Evolutionary conservation across 2,113 vertebrate genomes (phyloP).

Genomic region (Gnathonemus longibarbis): DNA sequence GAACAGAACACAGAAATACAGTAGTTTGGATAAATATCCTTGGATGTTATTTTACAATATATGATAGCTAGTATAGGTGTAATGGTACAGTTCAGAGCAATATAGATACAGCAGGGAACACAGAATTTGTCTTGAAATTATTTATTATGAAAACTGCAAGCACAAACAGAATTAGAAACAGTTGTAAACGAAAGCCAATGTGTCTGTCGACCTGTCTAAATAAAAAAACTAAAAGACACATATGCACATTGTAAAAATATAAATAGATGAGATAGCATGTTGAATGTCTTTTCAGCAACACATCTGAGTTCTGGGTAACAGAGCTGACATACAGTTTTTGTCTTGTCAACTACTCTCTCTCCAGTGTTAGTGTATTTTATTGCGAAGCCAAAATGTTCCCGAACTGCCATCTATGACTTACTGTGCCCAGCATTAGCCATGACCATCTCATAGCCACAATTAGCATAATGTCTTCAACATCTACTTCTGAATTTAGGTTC

Average conservation of each 20-base stretch:
- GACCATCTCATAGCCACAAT: neutral
- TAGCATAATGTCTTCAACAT: neutral
- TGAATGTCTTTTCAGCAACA: neutral
- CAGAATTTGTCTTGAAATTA: neutral
- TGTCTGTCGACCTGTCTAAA: neutral
- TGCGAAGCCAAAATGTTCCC: neutral
- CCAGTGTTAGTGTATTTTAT: neutral
- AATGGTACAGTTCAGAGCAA: neutral
- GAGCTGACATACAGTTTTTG: neutral
- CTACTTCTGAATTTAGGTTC: neutral
- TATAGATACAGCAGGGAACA: neutral
- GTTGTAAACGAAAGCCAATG: neutral
- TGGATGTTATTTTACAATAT: neutral
- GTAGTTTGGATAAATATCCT: neutral
- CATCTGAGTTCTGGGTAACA: neutral
- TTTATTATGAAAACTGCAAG: neutral
- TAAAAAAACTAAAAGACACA: neutral
- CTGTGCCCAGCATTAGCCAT: neutral
- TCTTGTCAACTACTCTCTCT: neutral
- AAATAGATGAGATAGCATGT: neutral
- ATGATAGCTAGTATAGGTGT: neutral
- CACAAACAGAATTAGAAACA: neutral
- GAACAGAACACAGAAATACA: neutral
- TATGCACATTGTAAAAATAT: neutral
- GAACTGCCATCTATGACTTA: neutral